A percentile compares a stretch with the other conserved stretches of the same genome.
Conservation (phyloP, 2,113 vertebrate species). For the Anhinga anhinga region DNA sequence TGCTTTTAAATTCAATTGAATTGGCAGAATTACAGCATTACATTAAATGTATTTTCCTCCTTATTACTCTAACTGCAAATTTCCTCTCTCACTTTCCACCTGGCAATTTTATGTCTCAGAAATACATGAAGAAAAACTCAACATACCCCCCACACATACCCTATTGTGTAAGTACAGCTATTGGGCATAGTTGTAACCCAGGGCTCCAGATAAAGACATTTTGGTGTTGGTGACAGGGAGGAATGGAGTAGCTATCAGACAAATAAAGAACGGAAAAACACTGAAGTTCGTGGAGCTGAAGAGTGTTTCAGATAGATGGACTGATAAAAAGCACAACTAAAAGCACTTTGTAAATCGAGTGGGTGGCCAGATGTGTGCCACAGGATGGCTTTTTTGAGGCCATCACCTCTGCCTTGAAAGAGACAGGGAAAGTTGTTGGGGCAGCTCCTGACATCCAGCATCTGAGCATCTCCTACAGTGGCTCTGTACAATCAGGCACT, state of each 20-base stretch:
- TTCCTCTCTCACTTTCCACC: neutral
- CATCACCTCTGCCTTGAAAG: neutral
- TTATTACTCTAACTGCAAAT: neutral
- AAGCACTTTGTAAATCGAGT: fast-evolving
- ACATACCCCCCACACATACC: fast-evolving
- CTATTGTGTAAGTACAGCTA: neutral
- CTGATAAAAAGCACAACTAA: neutral
- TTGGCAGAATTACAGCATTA: neutral
- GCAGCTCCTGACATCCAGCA: neutral
- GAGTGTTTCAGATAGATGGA: neutral
- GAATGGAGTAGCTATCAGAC: neutral
- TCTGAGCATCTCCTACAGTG: neutral
- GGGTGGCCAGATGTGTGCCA: neutral
- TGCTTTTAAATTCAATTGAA: neutral
- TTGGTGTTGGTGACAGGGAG: neutral
- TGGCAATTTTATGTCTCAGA: neutral
- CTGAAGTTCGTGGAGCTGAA: neutral
- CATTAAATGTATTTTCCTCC: neutral
- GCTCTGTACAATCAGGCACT: neutral
- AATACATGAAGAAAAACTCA: neutral
- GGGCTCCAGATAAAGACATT: neutral
- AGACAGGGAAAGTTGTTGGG: neutral
- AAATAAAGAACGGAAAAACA: neutral
- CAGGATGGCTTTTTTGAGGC: neutral
- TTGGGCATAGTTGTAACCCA: neutral